Evolutionary conservation across 35 echinoderm and acorn worm genomes (phyloP).

Genomic region (Ptychodera flava): DNA sequence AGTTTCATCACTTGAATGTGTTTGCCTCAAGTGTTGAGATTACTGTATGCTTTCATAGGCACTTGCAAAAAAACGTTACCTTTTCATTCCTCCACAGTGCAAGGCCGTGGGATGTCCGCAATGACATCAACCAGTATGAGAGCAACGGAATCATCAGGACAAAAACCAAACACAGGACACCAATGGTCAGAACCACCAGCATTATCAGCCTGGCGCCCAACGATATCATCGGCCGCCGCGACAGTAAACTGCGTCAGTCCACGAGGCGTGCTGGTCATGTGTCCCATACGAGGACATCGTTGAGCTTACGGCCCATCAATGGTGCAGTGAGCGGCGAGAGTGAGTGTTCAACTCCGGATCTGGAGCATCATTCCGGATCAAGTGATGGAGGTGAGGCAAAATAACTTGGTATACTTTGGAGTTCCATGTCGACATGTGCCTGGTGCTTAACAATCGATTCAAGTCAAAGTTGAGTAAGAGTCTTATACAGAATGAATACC

Average conservation of each 20-base stretch:
- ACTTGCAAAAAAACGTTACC: not conserved
- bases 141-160: constrained; percentile 79
- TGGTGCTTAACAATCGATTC: too few species aligned
- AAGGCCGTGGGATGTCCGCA: constrained; percentile 79
- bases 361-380: constrained; percentile 41
- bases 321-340: constrained; percentile 75
- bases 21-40: not conserved
- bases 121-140: constrained; percentile 96
- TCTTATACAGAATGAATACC: too few species aligned
- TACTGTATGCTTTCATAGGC: not conserved
- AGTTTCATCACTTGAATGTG: not conserved
- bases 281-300: constrained; percentile 8
- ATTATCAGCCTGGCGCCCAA: constrained; percentile 51
- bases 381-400: not conserved
- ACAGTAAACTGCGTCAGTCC: not conserved
- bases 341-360: constrained; percentile 63
- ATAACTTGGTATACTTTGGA: too few species aligned
- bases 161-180: constrained; percentile 69
- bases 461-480: too few species aligned
- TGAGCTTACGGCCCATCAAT: constrained; percentile 3
- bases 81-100: too few species aligned
- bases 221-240: not conserved
- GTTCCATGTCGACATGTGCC: too few species aligned
- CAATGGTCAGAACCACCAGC: constrained; percentile 75
- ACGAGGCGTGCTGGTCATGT: constrained; percentile 29